Conservation (phyloP, 2,113 vertebrate genomes). For the Lamprologus callipterus region DNA sequence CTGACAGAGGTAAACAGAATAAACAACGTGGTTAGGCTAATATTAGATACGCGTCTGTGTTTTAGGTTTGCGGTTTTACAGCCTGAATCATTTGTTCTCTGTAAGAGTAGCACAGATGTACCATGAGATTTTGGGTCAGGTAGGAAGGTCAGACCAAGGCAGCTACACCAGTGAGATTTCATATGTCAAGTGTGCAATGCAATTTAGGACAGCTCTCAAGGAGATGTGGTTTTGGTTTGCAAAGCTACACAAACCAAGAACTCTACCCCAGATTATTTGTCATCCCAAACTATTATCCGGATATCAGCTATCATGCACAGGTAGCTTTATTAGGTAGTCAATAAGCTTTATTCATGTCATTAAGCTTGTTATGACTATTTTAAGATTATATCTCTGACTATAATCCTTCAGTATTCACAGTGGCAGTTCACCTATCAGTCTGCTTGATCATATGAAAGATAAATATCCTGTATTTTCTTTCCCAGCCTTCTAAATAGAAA, state of each 20-base stretch:
- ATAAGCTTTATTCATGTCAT: neutral
- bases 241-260: neutral
- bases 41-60: fast-evolving
- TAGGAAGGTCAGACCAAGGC: neutral
- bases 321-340: neutral
- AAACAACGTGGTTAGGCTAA: neutral
- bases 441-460: neutral
- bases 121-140: neutral
- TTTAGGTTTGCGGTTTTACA: neutral
- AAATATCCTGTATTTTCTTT: neutral
- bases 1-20: neutral
- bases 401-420: neutral
- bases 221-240: neutral
- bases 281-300: neutral
- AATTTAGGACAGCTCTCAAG: neutral
- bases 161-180: neutral
- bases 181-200: neutral
- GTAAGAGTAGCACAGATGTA: neutral
- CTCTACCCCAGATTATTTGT: neutral
- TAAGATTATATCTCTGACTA: neutral
- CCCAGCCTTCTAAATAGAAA: neutral
- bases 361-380: neutral
- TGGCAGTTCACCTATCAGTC: neutral
- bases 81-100: neutral
- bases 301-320: neutral